A percentile compares a stretch with the other conserved stretches of the same genome.
Evolutionary conservation across 2,113 vertebrate genomes (phyloP).

Genomic region (Nothobranchius kuhntae): DNA sequence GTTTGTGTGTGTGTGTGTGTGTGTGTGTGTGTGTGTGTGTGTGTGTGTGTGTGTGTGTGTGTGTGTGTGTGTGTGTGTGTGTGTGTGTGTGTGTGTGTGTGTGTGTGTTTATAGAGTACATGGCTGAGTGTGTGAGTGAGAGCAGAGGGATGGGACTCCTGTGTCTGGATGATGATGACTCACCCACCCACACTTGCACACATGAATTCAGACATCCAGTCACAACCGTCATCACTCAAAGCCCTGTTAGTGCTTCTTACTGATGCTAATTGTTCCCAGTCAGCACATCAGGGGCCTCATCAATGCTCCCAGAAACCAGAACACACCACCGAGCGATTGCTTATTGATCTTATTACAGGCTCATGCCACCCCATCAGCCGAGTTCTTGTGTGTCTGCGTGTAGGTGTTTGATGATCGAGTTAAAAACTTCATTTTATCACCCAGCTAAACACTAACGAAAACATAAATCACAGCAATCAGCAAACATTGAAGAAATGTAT

Average conservation of each 20-base stretch:
- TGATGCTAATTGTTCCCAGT: constrained; percentile 68
- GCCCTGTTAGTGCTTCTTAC: constrained; percentile 51
- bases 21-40: constrained; percentile 4
- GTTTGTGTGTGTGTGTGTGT: neutral
- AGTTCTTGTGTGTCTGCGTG: constrained; percentile 7
- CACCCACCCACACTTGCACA: constrained; percentile 47
- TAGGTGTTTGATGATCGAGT: constrained; percentile 16
- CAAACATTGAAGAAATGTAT: neutral
- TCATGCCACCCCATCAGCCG: constrained; percentile 34
- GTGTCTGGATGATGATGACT: constrained; percentile 57
- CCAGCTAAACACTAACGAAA: neutral
- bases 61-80: neutral
- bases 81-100: constrained; percentile 5
- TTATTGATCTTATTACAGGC: constrained; percentile 67
- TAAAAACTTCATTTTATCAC: neutral
- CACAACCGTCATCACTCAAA: constrained; percentile 56
- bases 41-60: constrained; percentile 5
- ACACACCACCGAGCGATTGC: constrained; percentile 47
- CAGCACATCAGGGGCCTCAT: constrained; percentile 50
- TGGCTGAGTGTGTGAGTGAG: constrained; percentile 7
- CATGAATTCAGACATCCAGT: constrained; percentile 43
- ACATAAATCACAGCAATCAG: neutral
- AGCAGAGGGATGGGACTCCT: constrained; percentile 35
- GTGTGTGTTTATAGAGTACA: constrained; percentile 4
- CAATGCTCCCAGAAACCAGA: constrained; percentile 59